Evolutionary conservation across 2,797 vertebrate genomes (phyloP), one percentile per base, ranked within the genome.

Genomic region (Gymnopithys bicolor): DNA sequence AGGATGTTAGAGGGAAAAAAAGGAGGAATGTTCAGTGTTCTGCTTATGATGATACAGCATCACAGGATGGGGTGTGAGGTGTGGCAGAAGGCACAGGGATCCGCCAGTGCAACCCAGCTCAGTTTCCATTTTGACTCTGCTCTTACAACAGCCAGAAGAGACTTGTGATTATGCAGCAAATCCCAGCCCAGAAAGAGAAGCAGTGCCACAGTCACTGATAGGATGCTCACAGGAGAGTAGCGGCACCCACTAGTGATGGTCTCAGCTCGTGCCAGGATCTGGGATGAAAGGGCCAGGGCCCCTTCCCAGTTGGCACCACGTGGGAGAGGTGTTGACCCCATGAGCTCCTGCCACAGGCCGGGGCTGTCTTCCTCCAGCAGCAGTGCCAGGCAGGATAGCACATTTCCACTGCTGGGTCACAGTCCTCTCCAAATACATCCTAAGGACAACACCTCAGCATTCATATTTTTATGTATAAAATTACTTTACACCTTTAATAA

Each of bases 21-120:
- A 48, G 19, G 45, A 76, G n/a, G 46, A 30, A 39, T 88, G 78
- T 96, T 94, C 76, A 32, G 32, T 76, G 95, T 95, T 89, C 51
- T 82, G 78, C 63, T 75, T 86, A 21, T 53, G 39, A 66, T 70
- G 77, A 86, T 92, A 90, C 81, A 86, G 75, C 81, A 30, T 80
- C 30, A 14, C 2, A 30, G 82, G 84, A 73, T 35, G 92, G 85
- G 84, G 41, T 51, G 68, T 0, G 4, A 28, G 11, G 8, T 49
- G 71, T 1, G 1, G 68, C 2, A 2, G 48, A 59, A 4, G 43
- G 51, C 60, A 30, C 51, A n/a, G 58, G 60, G 79, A 58, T 43
- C 55, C 0, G 0, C 45, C 10, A 4, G 60, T 0, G 0, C 19
- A 27, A 43, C n/a, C 5, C 13, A 81, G 56, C 2, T 1, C 63